Percentiles rank a stretch among this genome's conserved stretches.
Evolutionary conservation across 2,888 invertebrate genomes (phyloP).

Genomic region (Siphlonurus alternatus): DNA sequence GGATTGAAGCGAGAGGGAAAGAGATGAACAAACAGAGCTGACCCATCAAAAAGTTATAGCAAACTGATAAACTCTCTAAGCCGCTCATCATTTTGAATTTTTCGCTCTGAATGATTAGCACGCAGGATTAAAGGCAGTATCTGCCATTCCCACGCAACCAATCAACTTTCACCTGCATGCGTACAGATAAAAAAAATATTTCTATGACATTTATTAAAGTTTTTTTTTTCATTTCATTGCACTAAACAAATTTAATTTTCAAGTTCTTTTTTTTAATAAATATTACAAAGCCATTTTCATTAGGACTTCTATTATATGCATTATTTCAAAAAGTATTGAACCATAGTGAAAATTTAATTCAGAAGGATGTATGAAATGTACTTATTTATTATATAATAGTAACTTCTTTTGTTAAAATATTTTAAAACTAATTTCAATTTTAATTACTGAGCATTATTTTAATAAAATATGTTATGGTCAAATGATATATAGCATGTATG

Average conservation of each 20-base stretch:
- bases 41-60: no score
- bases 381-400: no score
- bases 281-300: background rate
- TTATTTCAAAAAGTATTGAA: no score
- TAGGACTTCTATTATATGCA: no score
- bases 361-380: no score
- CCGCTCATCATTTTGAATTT: background rate
- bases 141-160: background rate
- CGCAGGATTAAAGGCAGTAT: background rate
- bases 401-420: no score
- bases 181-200: background rate
- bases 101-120: background rate
- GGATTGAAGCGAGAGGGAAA: background rate
- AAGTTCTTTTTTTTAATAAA: background rate
- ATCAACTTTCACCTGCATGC: background rate
- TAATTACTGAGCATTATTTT: no score
- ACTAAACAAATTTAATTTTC: background rate
- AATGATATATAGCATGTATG: no score
- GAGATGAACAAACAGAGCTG: background rate
- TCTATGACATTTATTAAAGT: background rate
- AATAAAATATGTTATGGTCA: no score
- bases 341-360: no score
- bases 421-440: no score
- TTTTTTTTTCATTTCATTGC: background rate
- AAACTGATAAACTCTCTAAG: background rate